Base-by-base conservation (phyloP, 2,888 invertebrate genomes). In the Rotaria sp. region DNA sequence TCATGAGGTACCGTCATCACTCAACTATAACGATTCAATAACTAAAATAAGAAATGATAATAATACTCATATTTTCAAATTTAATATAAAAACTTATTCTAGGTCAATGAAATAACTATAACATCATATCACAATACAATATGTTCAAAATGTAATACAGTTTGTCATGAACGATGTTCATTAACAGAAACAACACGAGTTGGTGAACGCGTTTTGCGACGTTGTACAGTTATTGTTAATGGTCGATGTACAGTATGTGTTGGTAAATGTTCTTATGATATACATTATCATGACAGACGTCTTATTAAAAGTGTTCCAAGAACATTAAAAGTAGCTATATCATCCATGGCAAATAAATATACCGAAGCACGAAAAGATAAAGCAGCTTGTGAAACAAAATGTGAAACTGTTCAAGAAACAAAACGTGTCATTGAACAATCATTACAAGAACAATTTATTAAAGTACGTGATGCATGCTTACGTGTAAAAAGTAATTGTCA, bases 151-250 rank as follows among this genome's bases (percentile, higher is more conserved):
- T 80, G 80, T 45, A 80, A 80, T 80, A 41, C 41, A 13, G 80
- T 80, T 45, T 80, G 80, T 80, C 80, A 80, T 45, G 80, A 80
- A 80, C 80, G 80, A 80, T 80, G 80, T 45, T 80, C 80, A 80
- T 80, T 80, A 45, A 45, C 80, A 80, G 80, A 80, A 80, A 80
- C 80, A 41, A 80, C 80, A 26, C 41, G n/a, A 26, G 35, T 80
- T 11, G 80, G 80, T 45, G 80, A 80, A 80, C 41, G 45, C n/a
- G 45, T 80, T 26, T 80, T 80, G n/a, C 80, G 45, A 80, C 80
- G 80, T 26, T 80, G 80, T 45, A 45, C 80, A n/a, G 80, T 80
- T 45, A 80, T 80, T n/a, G 80, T 26, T n/a, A 80, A 80, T 45
- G 80, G 80, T 45, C 41, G 45, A 41, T 80, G 80, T 45, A 80